Conservation (phyloP, 2,113 vertebrate genomes). For the Engraulis encrasicolus region DNA sequence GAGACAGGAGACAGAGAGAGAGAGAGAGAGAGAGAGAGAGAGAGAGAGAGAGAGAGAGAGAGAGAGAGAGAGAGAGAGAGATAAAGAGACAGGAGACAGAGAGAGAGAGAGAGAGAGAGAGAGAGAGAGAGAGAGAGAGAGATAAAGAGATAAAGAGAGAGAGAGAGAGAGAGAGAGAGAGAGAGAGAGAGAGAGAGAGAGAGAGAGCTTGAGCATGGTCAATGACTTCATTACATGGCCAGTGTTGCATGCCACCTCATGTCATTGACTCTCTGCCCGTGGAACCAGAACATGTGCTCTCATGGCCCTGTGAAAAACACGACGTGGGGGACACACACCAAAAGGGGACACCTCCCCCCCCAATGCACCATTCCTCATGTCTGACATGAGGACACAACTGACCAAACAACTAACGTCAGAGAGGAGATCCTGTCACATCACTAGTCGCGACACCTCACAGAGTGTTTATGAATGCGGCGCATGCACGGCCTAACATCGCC, state of each 20-base stretch:
- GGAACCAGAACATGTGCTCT: conserved; percentile 38
- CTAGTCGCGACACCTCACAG: not conserved
- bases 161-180: conserved; percentile 29
- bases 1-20: no score
- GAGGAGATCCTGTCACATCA: not conserved
- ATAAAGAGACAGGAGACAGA: no score
- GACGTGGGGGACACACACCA: no score
- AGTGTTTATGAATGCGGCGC: not conserved
- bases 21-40: conserved; percentile 31
- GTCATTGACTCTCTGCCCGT: conserved; percentile 55
- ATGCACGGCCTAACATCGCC: not conserved
- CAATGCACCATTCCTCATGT: not conserved
- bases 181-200: not conserved
- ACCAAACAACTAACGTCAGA: not conserved
- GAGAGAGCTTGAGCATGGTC: conserved; percentile 30
- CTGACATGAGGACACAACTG: not conserved
- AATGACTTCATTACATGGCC: conserved; percentile 44
- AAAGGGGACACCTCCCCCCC: not conserved
- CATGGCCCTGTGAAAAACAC: not conserved
- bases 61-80: conserved; percentile 32
- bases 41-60: conserved; percentile 30
- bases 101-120: conserved; percentile 30
- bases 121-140: conserved; percentile 30
- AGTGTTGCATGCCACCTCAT: conserved; percentile 47
- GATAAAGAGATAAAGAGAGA: no score